Base-by-base conservation (phyloP, 2,113 vertebrate species). In the Hypocryptadius cinnamomeus region DNA sequence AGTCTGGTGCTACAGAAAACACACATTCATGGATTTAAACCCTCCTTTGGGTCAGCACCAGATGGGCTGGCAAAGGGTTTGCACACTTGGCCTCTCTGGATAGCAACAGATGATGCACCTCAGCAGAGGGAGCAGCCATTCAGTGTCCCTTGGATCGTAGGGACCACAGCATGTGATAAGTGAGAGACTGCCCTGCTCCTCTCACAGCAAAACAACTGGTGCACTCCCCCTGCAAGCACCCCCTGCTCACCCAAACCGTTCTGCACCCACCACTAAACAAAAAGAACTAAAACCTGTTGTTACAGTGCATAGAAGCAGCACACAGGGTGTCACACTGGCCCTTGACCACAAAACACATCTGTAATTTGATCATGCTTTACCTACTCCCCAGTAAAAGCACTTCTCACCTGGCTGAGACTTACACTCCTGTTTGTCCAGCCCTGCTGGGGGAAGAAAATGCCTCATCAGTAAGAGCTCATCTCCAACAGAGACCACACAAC, bases 361-460 rank as follows among this genome's bases (percentile, higher is more conserved):
- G 17, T n/a, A 25, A 14, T 37, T 51, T 0, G 0, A 65, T 23
- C 31, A 17, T 3, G 7, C 21, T 15, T 31, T 16, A 33, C 31
- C 39, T 56, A 21, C 65, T 27, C 25, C 16, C 28, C 1, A 37
- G 35, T 2, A 57, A 27, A 31, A 76, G 40, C n/a, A 37, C 15
- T 56, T 61, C 96, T 96, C 68, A 97, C 97, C 95, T 93, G 83
- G 31, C 42, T 56, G 68, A 81, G 88, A 21, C 25, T 50, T 39
- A 72, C 68, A 77, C 9, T 94, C 89, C 68, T 93, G 68, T 48
- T 92, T 94, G 30, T 92, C 89, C 81, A 92, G 47, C 39, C 87
- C 95, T 92, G 50, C 51, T 78, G 70, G 40, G 37, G 44, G 17
- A 89, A 87, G 57, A 54, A 92, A 91, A 91, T 4, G 4, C 6